A percentile compares a stretch with the other conserved stretches of the same genome.
phyloP scores from a whole-genome alignment of 2,888 invertebrate genomes.

The Drosophila quinaria region DNA sequence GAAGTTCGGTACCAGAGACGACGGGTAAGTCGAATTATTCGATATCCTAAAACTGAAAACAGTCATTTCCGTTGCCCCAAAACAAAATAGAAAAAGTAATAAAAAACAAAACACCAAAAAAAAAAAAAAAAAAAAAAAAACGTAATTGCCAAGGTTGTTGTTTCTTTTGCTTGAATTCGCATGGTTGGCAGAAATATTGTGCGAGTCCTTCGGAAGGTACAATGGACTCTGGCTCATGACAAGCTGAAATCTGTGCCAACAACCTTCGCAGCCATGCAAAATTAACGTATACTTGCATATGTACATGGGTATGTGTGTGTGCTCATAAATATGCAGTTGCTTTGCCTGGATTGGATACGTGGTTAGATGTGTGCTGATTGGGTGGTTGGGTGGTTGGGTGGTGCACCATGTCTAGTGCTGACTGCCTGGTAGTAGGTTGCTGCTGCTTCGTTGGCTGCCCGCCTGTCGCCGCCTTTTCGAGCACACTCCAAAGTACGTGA shows the following conservation, averaged over 20 bases:
- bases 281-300: slow-evolving; percentile 14
- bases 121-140: neutral
- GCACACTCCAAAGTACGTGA: slow-evolving; percentile 71
- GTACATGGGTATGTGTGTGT: slow-evolving; percentile 16
- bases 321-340: slow-evolving; percentile 65
- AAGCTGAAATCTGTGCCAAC: slow-evolving; percentile 63
- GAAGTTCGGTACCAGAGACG: slow-evolving; percentile 32
- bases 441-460: neutral
- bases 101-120: neutral
- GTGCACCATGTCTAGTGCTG: slow-evolving; percentile 32
- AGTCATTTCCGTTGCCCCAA: neutral
- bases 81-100: neutral
- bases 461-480: slow-evolving; percentile 52
- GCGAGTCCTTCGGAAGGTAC: slow-evolving; percentile 52
- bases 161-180: neutral
- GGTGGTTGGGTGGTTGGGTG: neutral
- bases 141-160: slow-evolving; percentile 44
- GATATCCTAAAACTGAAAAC: neutral
- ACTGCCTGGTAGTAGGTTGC: slow-evolving; percentile 19
- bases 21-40: slow-evolving; percentile 50
- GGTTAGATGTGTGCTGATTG: neutral
- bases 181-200: slow-evolving; percentile 28
- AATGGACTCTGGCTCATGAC: slow-evolving; percentile 43
- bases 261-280: slow-evolving; percentile 55
- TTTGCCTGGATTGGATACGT: slow-evolving; percentile 2